A percentile compares a stretch with the other conserved stretches of the same genome.
Conservation (phyloP, 1,140 invertebrate species). For the Drosophila kohkoa region DNA sequence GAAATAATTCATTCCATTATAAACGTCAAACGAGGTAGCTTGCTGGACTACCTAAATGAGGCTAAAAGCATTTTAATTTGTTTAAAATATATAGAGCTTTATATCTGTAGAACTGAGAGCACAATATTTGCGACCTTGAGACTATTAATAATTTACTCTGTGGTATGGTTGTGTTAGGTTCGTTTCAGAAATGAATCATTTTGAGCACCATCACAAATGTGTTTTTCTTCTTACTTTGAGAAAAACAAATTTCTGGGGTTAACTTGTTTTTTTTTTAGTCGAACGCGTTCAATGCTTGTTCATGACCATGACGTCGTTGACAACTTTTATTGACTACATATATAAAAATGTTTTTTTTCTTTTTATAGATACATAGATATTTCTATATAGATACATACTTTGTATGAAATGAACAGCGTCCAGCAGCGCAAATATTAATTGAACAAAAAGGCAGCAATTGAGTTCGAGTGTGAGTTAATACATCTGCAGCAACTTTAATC, state of each 20-base stretch:
- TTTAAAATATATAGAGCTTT: constrained; percentile 43
- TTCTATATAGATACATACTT: not conserved
- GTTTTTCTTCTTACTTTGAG: constrained; percentile 61
- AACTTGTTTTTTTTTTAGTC: constrained; percentile 53
- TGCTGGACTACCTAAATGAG: not conserved
- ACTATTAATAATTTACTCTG: constrained; percentile 65
- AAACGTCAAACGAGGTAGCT: constrained; percentile 16
- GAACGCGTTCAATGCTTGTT: constrained; percentile 72
- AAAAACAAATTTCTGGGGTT: constrained; percentile 18
- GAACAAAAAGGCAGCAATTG: constrained; percentile 61
- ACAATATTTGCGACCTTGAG: constrained; percentile 64
- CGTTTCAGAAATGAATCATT: constrained; percentile 67
- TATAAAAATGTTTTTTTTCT: constrained; percentile 13
- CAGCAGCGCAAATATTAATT: constrained; percentile 48
- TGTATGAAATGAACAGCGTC: constrained; percentile 28
- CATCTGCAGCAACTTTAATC: constrained; percentile 73
- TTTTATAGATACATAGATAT: no score
- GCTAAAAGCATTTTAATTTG: constrained; percentile 41
- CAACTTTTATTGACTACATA: constrained; percentile 35
- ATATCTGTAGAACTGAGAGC: constrained; percentile 36
- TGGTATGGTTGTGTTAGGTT: constrained; percentile 39
- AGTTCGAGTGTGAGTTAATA: constrained; percentile 33
- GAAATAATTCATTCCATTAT: no score
- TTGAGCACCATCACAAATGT: constrained; percentile 47
- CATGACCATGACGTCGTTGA: constrained; percentile 64